These are phyloP conservation scores for Nematolebias whitei DNA, from an alignment of 2,113 vertebrate species.

Conservation along the genomic window DNA sequence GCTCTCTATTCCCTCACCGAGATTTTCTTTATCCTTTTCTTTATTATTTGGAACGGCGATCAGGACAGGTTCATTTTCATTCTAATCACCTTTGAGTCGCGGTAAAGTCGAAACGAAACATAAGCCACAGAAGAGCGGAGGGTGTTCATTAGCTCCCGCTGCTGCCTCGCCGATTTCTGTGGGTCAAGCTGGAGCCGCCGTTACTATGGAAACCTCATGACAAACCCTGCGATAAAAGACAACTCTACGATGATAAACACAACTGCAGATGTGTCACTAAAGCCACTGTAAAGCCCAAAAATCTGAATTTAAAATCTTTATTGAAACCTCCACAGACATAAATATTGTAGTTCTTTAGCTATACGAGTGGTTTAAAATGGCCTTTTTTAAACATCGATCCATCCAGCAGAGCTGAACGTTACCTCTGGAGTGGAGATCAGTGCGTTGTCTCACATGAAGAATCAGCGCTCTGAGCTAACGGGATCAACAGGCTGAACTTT, in stretches of 20 bases:
- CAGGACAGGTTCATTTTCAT: constrained; percentile 44
- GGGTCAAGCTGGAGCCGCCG: constrained; percentile 12
- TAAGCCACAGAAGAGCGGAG: not conserved
- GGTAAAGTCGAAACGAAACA: not conserved
- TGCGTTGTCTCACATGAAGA: constrained; percentile 24
- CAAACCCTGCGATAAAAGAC: not conserved
- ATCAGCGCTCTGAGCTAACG: constrained; percentile 23
- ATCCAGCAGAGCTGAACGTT: not conserved
- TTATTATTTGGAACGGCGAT: constrained; percentile 42
- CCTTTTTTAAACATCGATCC: not conserved
- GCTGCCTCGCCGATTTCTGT: not conserved
- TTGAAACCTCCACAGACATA: too few relatives aligned
- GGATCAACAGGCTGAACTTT: constrained; percentile 16
- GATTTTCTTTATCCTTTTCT: constrained; percentile 44
- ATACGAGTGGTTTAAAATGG: not conserved
- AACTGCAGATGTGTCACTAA: not conserved
- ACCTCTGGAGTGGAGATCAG: not conserved
- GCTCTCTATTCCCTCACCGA: constrained; percentile 40
- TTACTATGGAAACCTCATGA: constrained; percentile 49
- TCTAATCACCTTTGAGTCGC: constrained; percentile 40
- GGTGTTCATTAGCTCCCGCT: constrained; percentile 9
- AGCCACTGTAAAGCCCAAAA: too few relatives aligned
- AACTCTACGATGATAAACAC: not conserved
- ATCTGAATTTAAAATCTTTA: too few relatives aligned
- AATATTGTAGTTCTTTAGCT: not conserved